Evolutionary conservation across 23 tunicate species (phyloP).

Genomic region (Ascidia mentula): DNA sequence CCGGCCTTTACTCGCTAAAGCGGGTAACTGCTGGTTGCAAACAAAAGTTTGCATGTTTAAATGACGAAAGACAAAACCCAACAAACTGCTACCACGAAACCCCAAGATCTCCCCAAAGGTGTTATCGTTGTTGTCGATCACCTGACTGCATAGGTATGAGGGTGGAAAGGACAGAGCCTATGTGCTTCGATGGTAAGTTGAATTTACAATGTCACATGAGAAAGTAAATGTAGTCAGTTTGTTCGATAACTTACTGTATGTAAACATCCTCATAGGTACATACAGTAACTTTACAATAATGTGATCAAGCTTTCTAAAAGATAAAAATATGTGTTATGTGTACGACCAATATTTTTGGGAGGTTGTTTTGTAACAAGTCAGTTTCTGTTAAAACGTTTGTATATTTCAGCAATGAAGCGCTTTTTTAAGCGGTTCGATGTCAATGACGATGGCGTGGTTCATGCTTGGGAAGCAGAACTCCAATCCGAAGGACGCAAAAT

Average conservation of each 20-base stretch:
- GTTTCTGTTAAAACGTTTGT: no score
- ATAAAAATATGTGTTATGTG: no score
- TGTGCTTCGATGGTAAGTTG: constrained; percentile 13
- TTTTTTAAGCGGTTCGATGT: constrained; percentile 28
- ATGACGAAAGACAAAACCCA: constrained; percentile 14
- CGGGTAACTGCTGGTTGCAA: constrained; percentile 25
- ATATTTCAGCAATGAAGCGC: constrained; percentile 15
- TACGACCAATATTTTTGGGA: no score
- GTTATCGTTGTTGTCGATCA: constrained; percentile 14
- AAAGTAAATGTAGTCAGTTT: no score
- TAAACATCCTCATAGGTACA: no score
- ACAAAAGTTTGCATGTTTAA: constrained; percentile 17
- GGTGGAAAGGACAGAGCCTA: neutral
- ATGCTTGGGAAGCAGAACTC: constrained; percentile 22
- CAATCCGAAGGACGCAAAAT: constrained; percentile 20
- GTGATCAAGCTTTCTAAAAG: no score
- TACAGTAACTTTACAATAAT: no score
- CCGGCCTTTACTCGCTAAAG: constrained; percentile 10
- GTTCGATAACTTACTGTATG: no score
- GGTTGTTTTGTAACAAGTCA: no score
- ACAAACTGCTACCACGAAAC: constrained; percentile 22
- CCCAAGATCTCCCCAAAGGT: constrained; percentile 1
- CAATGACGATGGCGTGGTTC: constrained; percentile 20
- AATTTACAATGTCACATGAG: no score
- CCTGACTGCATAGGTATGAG: constrained; percentile 1